Evolutionary conservation across 2,113 vertebrate genomes (phyloP).

Genomic region (Euleptes europaea): DNA sequence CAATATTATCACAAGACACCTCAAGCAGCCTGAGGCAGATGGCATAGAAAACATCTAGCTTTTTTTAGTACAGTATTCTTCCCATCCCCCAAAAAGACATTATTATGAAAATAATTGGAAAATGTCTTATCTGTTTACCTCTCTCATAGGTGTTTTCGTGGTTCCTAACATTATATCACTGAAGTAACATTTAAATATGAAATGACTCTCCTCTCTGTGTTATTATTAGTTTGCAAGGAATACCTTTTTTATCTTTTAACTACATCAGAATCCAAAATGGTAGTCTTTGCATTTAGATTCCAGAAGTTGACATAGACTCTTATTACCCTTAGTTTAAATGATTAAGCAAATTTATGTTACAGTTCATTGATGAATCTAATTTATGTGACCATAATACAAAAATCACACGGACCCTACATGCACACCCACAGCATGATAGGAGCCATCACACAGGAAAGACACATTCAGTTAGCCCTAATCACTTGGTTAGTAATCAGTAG

Average conservation of each 20-base stretch:
- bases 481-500: not conserved
- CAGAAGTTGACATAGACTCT: not conserved
- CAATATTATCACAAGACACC: constrained; percentile 62
- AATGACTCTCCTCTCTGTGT: not conserved
- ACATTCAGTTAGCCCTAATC: not conserved
- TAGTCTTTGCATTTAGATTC: not conserved
- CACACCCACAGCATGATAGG: too few relatives aligned
- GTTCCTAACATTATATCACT: not conserved
- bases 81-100: constrained; percentile 35
- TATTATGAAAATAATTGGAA: constrained; percentile 52
- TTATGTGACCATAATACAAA: not conserved
- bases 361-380: not conserved
- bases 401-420: not conserved
- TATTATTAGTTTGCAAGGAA: not conserved
- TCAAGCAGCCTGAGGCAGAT: constrained; percentile 61
- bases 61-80: constrained; percentile 60
- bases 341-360: not conserved
- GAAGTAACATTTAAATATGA: not conserved
- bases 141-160: not conserved
- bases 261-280: not conserved
- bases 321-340: too few relatives aligned
- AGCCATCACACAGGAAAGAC: not conserved
- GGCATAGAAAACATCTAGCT: constrained; percentile 53
- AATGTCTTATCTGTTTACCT: not conserved
- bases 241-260: not conserved